Evolutionary conservation across 2,113 vertebrate species (phyloP), one percentile per base, ranked within the genome.

Genomic region (Geococcyx californianus): DNA sequence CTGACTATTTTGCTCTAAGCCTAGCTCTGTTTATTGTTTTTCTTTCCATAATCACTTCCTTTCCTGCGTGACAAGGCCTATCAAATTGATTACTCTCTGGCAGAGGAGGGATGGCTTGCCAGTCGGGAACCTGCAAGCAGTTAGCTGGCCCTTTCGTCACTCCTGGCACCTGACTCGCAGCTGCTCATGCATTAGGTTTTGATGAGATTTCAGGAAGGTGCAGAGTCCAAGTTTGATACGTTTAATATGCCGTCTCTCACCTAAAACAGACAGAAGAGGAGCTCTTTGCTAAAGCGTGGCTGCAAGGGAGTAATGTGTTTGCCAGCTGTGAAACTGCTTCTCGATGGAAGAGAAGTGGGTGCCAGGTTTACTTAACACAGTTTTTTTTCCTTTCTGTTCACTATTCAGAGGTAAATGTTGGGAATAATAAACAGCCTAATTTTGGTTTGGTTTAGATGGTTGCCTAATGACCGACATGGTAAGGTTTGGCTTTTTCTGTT

Each of bases 91-190:
- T 89, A 44, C 23, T 91, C 26, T 31, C 69, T 58, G 81, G 85
- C 69, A 93, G 62, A 10, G 49, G 68, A 84, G 74, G 5, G 14
- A 82, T 16, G 1, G 33, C 66, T 68, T 82, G 69, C 60, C 17
- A 7, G n/a, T 18, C 9, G 2, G 86, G 44, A 58, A 84, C 81
- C 69, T 3, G 0, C 66, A 26, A 89, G 81, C 3, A 0, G 23
- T 94, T 87, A 91, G 69, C 62, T 76, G 69, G 26, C 51, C 38
- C 54, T 82, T 94, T 84, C 83, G 62, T 94, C 84, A 83, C 45
- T 89, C 49, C 72, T 87, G 77, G 58, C 66, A 45, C 51, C 70
- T 76, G 66, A 76, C 69, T 89, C 7, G 1, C 42, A 95, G 66
- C 28, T 66, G 31, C 26, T 52, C 66, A 84, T 54, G 54, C 74